phyloP scores from a whole-genome alignment of 2,888 invertebrate genomes.

The Candidula unifasciata region DNA sequence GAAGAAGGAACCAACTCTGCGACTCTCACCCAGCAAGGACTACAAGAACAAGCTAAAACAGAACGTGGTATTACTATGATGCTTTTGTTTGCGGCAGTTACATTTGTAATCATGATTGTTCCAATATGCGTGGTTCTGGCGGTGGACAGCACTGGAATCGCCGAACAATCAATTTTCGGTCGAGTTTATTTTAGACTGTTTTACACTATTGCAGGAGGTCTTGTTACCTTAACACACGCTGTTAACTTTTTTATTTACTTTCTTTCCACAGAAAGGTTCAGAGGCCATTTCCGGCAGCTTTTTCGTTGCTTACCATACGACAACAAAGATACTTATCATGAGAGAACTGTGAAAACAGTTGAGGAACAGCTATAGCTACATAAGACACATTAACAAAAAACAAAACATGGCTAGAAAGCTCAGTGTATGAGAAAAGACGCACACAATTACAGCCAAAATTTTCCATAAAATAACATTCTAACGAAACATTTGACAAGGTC shows the following conservation, averaged over 20 bases:
- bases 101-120: neutral
- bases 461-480: too few relatives aligned
- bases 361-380: neutral
- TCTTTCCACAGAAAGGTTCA: neutral
- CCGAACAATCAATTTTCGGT: neutral
- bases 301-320: neutral
- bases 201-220: neutral
- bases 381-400: too few relatives aligned
- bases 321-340: neutral
- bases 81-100: slow-evolving; percentile 11
- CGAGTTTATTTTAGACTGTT: neutral
- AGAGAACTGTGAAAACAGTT: neutral
- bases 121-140: slow-evolving; percentile 7
- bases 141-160: neutral
- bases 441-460: too few relatives aligned
- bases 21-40: neutral
- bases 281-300: neutral
- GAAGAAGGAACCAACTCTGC: neutral
- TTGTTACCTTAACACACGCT: neutral
- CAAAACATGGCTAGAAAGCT: too few relatives aligned
- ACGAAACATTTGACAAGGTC: too few relatives aligned
- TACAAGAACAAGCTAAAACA: slow-evolving; percentile 1
- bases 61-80: slow-evolving; percentile 19
- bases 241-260: slow-evolving; percentile 32
- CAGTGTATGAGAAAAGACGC: too few relatives aligned